phyloP scores from a whole-genome alignment of 2,888 invertebrate genomes.

The Heliconius cydno region DNA sequence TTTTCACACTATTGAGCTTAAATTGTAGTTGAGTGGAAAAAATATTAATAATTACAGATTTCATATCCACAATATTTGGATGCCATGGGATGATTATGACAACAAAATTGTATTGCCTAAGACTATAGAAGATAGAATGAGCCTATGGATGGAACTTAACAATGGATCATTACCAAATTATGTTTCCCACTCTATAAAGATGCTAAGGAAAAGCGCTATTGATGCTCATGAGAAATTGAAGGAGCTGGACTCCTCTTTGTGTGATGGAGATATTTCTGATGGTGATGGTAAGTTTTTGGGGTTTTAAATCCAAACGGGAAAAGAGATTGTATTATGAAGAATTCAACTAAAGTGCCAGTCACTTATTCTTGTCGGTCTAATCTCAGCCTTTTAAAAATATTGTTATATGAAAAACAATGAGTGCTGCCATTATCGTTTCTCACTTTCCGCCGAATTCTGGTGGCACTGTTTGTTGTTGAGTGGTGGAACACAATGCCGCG shows the following conservation, averaged over 20 bases:
- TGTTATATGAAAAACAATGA: too few species aligned
- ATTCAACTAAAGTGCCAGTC: too few species aligned
- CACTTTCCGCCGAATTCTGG: too few species aligned
- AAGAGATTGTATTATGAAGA: too few species aligned
- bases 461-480: too few species aligned
- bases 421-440: too few species aligned
- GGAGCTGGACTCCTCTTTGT: slow-evolving; percentile 72
- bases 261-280: slow-evolving; percentile 70
- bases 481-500: too few species aligned
- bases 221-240: slow-evolving; percentile 69
- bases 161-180: slow-evolving; percentile 70
- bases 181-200: slow-evolving; percentile 64
- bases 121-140: slow-evolving; percentile 78
- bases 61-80: slow-evolving; percentile 86
- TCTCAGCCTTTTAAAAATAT: too few species aligned
- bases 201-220: slow-evolving; percentile 72
- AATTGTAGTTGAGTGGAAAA: neutral
- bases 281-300: slow-evolving; percentile 66
- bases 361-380: too few species aligned
- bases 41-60: slow-evolving; percentile 70
- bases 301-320: too few species aligned
- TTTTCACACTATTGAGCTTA: too few species aligned
- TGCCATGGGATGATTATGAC: slow-evolving; percentile 88
- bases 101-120: slow-evolving; percentile 81
- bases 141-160: slow-evolving; percentile 74